Base-by-base conservation (phyloP, 2,113 vertebrate genomes). In the Phoxinus phoxinus region DNA sequence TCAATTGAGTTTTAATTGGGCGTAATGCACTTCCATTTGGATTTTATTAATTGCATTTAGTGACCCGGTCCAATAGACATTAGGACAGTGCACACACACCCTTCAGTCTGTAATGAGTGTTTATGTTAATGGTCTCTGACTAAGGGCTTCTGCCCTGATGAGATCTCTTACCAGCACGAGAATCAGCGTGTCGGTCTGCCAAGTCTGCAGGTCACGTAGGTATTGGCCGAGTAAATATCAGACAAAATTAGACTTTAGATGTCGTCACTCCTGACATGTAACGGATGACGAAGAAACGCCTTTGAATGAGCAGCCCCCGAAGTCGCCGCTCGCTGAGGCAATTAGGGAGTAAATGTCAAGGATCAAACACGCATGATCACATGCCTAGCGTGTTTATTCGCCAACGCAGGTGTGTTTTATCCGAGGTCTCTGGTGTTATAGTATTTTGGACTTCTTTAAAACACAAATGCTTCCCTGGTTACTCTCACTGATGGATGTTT, bases 1-100 rank as follows among this genome's bases (percentile, higher is more conserved):
- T 89, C 89, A 87, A 92, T 93, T 90, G 90, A 88, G 88, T 91
- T 94, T 93, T 94, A 94, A 94, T 93, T 93, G 90, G 88, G 71
- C 90, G 87, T 92, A 92, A 93, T 94, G 93, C 88, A 91, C 92
- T 91, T 92, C 87, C 88, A 91, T 89, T 53, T 82, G 27, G 72
- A 89, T 92, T 92, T 90, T 86, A 93, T 93, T 94, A 94, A 94
- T 94, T 91, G 91, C 51, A 3, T 53, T 83, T 90, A 90, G 89
- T 90, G 90, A 91, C 90, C 91, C 73, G 85, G 89, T 90, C 83
- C 59, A 65, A 72, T 84, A 84, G 87, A 73, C 91, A 87, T 85
- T 85, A 90, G 84, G 63, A 88, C 87, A 83, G 89, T 63, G 84
- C 90, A 86, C 85, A 83, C 80, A 85, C 90, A 92, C 81, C 84